These are phyloP conservation scores for Drepanosiphum platanoidis DNA, from an alignment of 2,888 invertebrate genomes.

Conservation along the genomic window DNA sequence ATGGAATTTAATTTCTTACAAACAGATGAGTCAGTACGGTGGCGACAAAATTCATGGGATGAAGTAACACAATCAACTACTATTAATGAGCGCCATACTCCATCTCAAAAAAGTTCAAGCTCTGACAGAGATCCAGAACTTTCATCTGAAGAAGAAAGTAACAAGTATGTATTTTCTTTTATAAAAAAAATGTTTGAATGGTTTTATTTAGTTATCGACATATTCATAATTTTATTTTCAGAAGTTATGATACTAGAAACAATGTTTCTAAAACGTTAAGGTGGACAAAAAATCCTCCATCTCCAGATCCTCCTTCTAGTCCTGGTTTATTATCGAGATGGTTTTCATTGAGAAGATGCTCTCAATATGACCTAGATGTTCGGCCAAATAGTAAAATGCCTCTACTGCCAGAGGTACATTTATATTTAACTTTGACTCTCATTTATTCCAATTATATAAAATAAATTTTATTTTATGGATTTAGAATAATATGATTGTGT, in stretches of 20 bases:
- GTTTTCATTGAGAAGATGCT: slow-evolving; percentile 87
- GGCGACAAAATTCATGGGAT: slow-evolving; percentile 65
- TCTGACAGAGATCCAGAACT: slow-evolving; percentile 73
- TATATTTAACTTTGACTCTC: background rate
- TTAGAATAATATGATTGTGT: too few species aligned
- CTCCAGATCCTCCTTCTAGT: slow-evolving; percentile 72
- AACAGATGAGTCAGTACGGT: slow-evolving; percentile 76
- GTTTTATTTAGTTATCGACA: slow-evolving; percentile 16
- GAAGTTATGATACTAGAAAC: slow-evolving; percentile 64
- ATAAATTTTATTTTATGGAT: too few species aligned
- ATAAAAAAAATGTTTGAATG: too few species aligned
- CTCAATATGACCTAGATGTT: slow-evolving; percentile 80
- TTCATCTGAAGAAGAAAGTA: slow-evolving; percentile 75
- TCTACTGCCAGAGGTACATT: slow-evolving; percentile 79
- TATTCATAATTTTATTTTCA: slow-evolving; percentile 53
- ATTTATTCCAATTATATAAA: too few species aligned
- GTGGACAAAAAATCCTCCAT: slow-evolving; percentile 65
- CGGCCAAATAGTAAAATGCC: slow-evolving; percentile 76
- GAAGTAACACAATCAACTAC: slow-evolving; percentile 64
- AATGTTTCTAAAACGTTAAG: slow-evolving; percentile 63
- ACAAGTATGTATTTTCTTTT: slow-evolving; percentile 67
- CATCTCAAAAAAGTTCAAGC: slow-evolving; percentile 65
- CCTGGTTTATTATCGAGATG: slow-evolving; percentile 82
- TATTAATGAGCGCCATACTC: slow-evolving; percentile 63
- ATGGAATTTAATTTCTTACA: background rate